phyloP scores from a whole-genome alignment of 2,797 vertebrate species.

The Smutsia temminckii region DNA sequence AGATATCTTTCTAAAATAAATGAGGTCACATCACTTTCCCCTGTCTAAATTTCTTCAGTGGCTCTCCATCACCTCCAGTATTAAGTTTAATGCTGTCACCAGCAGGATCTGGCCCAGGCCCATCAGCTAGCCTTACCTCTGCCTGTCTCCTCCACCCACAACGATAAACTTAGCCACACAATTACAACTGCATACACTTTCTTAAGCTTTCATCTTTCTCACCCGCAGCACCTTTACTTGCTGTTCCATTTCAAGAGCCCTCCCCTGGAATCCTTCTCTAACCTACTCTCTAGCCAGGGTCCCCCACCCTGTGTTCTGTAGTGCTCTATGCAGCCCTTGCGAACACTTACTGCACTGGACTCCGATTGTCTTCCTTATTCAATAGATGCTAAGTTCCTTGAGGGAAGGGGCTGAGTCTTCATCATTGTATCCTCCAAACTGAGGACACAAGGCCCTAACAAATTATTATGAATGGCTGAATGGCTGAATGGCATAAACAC shows the following conservation, averaged over 20 bases:
- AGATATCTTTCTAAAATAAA: background rate
- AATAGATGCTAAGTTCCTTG: slow-evolving; percentile 58
- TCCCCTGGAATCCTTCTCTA: background rate
- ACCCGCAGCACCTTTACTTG: background rate
- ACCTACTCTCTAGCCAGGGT: background rate
- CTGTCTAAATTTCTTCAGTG: background rate
- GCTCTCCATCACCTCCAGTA: background rate
- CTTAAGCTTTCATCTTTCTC: background rate
- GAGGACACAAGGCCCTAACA: slow-evolving; percentile 41
- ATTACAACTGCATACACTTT: background rate
- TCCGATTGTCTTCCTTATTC: slow-evolving; percentile 26
- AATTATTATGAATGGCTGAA: slow-evolving; percentile 51
- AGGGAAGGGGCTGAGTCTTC: slow-evolving; percentile 8
- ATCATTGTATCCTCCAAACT: slow-evolving; percentile 45
- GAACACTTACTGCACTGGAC: background rate
- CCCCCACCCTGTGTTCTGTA: background rate
- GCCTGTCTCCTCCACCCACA: background rate
- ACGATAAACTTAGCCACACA: background rate
- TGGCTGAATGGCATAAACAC: slow-evolving; percentile 12
- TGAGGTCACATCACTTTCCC: background rate
- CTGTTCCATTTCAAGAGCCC: background rate
- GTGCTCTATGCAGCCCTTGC: background rate
- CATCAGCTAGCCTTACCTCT: background rate
- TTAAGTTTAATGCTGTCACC: background rate
- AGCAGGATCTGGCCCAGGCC: too few relatives aligned